These are phyloP conservation scores for Cryptoblepharus egeriae DNA, from an alignment of 2,797 vertebrate species.

Conservation along the genomic window DNA sequence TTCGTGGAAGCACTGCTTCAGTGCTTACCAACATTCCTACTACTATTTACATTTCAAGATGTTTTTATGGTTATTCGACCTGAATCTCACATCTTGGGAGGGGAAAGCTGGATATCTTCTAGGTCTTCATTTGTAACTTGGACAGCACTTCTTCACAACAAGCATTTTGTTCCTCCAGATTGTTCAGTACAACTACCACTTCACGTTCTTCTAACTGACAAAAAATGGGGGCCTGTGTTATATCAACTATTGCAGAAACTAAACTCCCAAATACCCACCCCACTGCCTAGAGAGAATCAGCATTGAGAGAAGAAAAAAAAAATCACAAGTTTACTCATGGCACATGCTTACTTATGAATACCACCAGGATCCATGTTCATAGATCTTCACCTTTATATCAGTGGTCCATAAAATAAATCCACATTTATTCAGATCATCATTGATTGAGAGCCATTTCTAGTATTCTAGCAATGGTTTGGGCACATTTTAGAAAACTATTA, in stretches of 20 bases:
- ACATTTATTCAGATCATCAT: not conserved
- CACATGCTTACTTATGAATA: not conserved
- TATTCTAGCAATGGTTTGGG: conserved; percentile 40
- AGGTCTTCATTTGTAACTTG: not conserved
- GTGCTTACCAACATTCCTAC: not conserved
- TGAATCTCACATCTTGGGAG: not conserved
- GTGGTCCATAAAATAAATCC: not conserved
- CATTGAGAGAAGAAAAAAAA: not conserved
- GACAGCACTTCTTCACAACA: not conserved
- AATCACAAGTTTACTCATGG: not conserved
- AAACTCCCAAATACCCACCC: not conserved
- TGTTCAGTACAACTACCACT: not conserved
- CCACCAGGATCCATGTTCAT: not conserved
- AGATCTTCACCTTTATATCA: not conserved
- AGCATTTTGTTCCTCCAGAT: not conserved
- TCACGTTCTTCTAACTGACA: not conserved
- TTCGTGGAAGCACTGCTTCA: not conserved
- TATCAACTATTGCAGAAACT: not conserved
- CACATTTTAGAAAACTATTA: conserved; percentile 45
- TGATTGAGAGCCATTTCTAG: not conserved
- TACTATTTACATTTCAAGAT: not conserved
- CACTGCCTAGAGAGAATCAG: too few relatives aligned
- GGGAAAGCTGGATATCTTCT: not conserved
- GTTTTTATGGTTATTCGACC: not conserved
- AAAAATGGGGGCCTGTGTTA: not conserved